Evolutionary conservation across 2,797 vertebrate species (phyloP).

Genomic region (Arnoldichthys spilopterus): DNA sequence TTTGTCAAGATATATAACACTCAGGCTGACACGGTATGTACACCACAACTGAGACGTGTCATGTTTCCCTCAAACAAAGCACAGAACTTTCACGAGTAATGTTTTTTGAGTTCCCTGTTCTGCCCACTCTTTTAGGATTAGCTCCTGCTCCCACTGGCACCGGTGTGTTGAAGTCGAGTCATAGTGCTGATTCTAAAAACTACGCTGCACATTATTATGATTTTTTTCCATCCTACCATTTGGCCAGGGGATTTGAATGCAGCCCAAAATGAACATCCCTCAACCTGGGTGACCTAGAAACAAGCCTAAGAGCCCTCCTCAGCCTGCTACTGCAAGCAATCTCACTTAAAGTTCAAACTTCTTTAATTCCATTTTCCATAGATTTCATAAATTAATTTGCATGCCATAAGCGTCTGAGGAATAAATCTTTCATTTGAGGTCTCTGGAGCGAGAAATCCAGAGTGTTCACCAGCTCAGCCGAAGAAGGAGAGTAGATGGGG

Average conservation of each 20-base stretch:
- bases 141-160: background rate
- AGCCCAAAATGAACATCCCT: constrained; percentile 9
- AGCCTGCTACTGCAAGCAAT: background rate
- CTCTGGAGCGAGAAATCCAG: constrained; percentile 46
- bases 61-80: background rate
- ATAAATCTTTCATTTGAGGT: constrained; percentile 40
- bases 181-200: constrained; percentile 2
- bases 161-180: background rate
- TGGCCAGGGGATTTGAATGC: background rate
- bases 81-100: background rate
- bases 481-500: constrained; percentile 44
- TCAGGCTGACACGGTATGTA: background rate
- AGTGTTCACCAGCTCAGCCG: constrained; percentile 54
- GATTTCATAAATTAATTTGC: constrained; percentile 42
- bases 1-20: constrained; percentile 15
- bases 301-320: constrained; percentile 7
- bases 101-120: background rate
- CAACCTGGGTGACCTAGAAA: constrained; percentile 39
- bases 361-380: constrained; percentile 31
- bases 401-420: constrained; percentile 35
- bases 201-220: constrained; percentile 18
- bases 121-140: background rate
- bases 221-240: no score
- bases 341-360: constrained; percentile 25
- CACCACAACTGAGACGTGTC: background rate